Base-by-base conservation (phyloP, 1,140 invertebrate genomes). In the Battus philenor region DNA sequence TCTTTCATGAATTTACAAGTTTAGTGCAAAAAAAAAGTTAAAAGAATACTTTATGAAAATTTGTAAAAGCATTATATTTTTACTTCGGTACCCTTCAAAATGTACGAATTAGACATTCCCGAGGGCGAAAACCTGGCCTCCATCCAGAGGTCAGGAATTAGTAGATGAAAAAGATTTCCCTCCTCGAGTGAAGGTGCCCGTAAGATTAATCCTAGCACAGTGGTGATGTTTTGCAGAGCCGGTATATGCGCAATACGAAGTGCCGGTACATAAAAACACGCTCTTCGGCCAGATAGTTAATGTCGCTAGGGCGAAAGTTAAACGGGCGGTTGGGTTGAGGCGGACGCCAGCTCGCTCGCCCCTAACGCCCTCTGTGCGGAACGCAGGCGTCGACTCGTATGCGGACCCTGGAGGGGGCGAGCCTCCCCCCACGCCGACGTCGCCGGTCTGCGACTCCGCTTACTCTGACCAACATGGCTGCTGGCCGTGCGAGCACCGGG, bases 381-480 rank as follows among this genome's bases (percentile, higher is more conserved):
- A 56, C 61, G 27, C 68, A 85, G 81, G 81, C 78, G 64, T 80
- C 47, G 81, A 82, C 55, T 79, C 78, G 32, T 80, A 71, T 54
- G 77, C 66, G 16, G 81, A 85, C 44, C 76, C 81, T 3, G 81
- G 81, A 5, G 80, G 78, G 54, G 80, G 80, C 24, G 73, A 78
- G 61, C 78, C 78, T 10, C 78, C 81, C 6, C 73, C 75, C 24
- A 80, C 80, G 29, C 79, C 79, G 41, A 77, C 70, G 15, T 86
- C 82, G 15, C 84, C 84, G 4, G 71, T 79, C 17, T 81, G 78
- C 54, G 85, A 87, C 62, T 87, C 85, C 9, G 84, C 84, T 18
- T 87, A 65, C 75, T 88, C 84, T 49, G 88, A 89, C 66, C 86
- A 85, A 58, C 77, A 86, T 70, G 87, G 88, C 47, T 87, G 87